phyloP scores from a whole-genome alignment of 2,797 vertebrate species.

The Distichodus sexfasciatus region DNA sequence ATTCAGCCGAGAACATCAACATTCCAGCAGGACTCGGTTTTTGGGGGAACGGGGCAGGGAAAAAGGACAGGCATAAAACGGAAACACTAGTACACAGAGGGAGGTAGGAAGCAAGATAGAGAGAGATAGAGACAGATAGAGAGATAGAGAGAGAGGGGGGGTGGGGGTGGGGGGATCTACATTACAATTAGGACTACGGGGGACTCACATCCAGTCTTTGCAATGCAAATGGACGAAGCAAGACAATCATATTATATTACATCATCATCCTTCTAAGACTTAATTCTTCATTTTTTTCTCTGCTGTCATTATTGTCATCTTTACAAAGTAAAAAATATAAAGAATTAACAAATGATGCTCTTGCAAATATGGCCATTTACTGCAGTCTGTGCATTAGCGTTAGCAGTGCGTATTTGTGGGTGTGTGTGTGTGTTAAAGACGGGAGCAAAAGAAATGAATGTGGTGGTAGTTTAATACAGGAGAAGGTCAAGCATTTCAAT shows the following conservation, averaged over 20 bases:
- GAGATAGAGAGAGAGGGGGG: background rate
- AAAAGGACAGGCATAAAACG: conserved; percentile 35
- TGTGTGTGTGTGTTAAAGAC: conserved; percentile 21
- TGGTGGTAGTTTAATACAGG: conserved; percentile 23
- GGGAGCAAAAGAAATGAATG: conserved; percentile 37
- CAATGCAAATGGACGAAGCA: conserved; percentile 62
- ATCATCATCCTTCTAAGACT: conserved; percentile 48
- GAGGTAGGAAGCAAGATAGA: background rate
- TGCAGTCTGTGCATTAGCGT: conserved; percentile 36
- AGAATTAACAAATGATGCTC: conserved; percentile 65
- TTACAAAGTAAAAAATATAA: conserved; percentile 72
- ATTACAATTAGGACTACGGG: conserved; percentile 79
- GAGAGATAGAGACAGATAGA: conserved; percentile 5
- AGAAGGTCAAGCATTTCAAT: conserved; percentile 39
- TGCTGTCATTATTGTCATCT: conserved; percentile 53
- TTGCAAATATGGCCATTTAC: conserved; percentile 66
- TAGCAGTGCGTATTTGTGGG: conserved; percentile 17
- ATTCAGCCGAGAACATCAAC: conserved; percentile 74
- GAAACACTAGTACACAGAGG: conserved; percentile 36
- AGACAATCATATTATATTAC: conserved; percentile 62
- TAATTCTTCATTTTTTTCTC: conserved; percentile 42
- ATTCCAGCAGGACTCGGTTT: conserved; percentile 77
- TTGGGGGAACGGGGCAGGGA: conserved; percentile 25
- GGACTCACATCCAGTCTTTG: conserved; percentile 66
- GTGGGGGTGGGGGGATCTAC: conserved; percentile 51